Conservation (phyloP, 2,113 vertebrate species). For the Nyctibius bracteatus region DNA sequence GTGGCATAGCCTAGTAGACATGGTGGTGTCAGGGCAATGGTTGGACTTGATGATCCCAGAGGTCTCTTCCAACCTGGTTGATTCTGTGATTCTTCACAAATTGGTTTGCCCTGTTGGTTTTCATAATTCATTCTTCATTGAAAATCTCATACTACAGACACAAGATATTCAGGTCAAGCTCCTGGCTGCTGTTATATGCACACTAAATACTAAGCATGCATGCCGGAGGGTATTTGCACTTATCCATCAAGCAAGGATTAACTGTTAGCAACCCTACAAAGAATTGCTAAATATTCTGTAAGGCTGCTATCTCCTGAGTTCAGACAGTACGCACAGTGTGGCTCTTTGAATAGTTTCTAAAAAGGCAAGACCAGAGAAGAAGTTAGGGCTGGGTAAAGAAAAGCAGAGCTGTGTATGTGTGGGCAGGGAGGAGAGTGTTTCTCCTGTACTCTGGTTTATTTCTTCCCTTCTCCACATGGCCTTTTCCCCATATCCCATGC, state of each 20-base stretch:
- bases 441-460: not conserved
- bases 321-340: fast-evolving
- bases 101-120: not conserved
- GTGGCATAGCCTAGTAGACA: too few relatives aligned
- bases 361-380: not conserved
- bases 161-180: not conserved
- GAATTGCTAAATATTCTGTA: not conserved
- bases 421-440: not conserved
- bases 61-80: too few relatives aligned
- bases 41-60: too few relatives aligned
- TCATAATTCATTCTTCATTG: not conserved
- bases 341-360: not conserved
- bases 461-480: not conserved
- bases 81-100: too few relatives aligned
- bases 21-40: too few relatives aligned
- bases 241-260: not conserved
- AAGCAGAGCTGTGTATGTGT: not conserved
- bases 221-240: not conserved
- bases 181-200: not conserved
- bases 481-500: not conserved
- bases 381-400: not conserved
- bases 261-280: not conserved
- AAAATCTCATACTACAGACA: not conserved
- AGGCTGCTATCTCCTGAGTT: not conserved
- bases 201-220: not conserved